Evolutionary conservation across 2,888 invertebrate genomes (phyloP).

Genomic region (Acanthosepion lycidas): DNA sequence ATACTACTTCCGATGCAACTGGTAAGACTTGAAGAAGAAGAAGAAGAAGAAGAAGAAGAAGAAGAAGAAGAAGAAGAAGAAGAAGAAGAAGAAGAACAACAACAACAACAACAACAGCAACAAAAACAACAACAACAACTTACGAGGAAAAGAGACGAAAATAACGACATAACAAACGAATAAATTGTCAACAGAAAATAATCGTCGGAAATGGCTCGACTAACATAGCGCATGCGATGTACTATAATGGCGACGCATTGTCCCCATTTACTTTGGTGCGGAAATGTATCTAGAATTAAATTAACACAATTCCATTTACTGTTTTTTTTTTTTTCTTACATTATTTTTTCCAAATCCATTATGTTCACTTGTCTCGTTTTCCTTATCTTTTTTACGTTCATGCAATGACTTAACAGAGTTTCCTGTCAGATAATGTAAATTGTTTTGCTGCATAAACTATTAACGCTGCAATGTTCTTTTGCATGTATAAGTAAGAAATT

Average conservation of each 20-base stretch:
- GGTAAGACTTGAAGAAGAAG: not conserved
- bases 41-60: not conserved
- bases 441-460: not conserved
- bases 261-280: not conserved
- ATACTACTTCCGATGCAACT: too few species aligned
- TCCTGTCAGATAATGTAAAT: constrained; percentile 41
- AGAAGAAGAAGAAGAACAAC: too few species aligned
- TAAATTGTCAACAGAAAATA: not conserved
- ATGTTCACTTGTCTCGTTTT: not conserved
- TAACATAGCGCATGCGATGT: not conserved
- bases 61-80: not conserved
- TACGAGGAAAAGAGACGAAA: not conserved
- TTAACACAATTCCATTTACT: not conserved
- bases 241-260: not conserved
- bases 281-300: constrained; percentile 38
- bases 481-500: not conserved
- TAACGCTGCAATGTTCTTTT: constrained; percentile 40
- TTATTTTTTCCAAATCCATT: constrained; percentile 45
- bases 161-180: not conserved
- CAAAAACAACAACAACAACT: not conserved
- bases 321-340: constrained; percentile 37
- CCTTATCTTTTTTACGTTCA: constrained; percentile 50
- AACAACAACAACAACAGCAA: not conserved
- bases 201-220: constrained; percentile 15
- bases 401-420: constrained; percentile 52